Base-by-base conservation (phyloP, 30 jellyfish, hydroid and myxozoan genomes). In the Calvadosia cruxmelitensis region DNA sequence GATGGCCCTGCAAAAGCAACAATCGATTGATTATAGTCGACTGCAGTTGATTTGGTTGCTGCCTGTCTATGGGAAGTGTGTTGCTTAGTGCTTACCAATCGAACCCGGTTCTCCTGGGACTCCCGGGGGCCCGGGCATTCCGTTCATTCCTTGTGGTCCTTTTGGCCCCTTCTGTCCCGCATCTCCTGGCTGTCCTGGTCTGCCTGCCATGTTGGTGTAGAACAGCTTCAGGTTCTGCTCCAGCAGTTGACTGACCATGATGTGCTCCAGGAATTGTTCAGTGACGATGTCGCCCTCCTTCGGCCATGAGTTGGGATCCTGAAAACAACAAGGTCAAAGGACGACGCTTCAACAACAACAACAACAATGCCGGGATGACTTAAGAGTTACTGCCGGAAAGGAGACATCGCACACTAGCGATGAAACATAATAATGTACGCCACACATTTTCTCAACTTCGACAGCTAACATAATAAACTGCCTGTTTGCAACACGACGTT, bases 111-210 rank as follows among this genome's bases (percentile, higher is more conserved):
- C 99, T 27, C 99, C 99, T 49, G 94, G 96, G 16, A 88, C 75
- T 34, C 99, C 99, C 2, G 95, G 94, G 78, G 80, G 64, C 12
- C 99, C 99, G 34, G 92, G 92, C 81, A 81, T 65, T 64, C 99
- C 99, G 1, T 95, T 89, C 29, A 64, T 65, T 34, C 99, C 99
- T 68, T 75, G 87, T 62, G 84, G 83, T n/a, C 99, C 99, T 1
- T 95, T 80, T 61, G 84, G 79, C 1, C 99, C 99, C 42, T 77
- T 64, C 35, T 68, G 72, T 15, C 99, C 99, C 16, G 93, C 75
- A 23, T 90, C 94, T 57, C 99, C 99, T 5, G 86, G 96, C 31
- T 80, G 93, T 10, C 99, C 99, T 1, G 99, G 99, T n/a, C 95
- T 61, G 29, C 99, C 99, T 27, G 95, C 96, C 95, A 93, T 84